These are phyloP conservation scores for Xestia xanthographa DNA, from an alignment of 2,888 invertebrate species.

Conservation along the genomic window DNA sequence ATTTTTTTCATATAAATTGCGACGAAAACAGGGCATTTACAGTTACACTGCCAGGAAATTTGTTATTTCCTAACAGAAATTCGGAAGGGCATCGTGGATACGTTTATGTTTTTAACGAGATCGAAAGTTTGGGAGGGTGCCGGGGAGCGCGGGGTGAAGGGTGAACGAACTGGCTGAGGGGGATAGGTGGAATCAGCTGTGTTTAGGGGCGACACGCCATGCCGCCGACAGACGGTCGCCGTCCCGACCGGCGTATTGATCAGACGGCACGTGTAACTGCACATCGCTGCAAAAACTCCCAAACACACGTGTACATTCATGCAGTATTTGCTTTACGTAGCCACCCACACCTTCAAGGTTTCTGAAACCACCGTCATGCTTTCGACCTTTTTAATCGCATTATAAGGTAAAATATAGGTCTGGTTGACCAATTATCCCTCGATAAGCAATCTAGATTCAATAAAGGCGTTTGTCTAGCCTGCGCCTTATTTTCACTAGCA, in stretches of 20 bases:
- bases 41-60: conserved; percentile 44
- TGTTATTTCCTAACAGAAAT: conserved; percentile 64
- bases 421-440: conserved; percentile 60
- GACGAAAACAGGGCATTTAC: conserved; percentile 7
- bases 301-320: conserved; percentile 23
- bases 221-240: conserved; percentile 86
- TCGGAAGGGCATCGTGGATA: conserved; percentile 65
- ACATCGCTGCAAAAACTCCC: conserved; percentile 74
- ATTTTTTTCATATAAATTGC: conserved; percentile 48
- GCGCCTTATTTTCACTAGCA: conserved; percentile 50
- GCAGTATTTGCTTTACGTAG: conserved; percentile 44
- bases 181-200: conserved; percentile 88
- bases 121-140: conserved; percentile 80
- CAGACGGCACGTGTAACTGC: conserved; percentile 82
- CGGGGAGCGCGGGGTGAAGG: conserved; percentile 77
- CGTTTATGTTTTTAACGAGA: conserved; percentile 73
- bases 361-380: conserved; percentile 47
- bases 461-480: conserved; percentile 57
- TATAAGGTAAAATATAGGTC: conserved; percentile 57
- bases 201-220: conserved; percentile 87
- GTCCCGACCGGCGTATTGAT: conserved; percentile 88
- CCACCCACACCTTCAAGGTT: conserved; percentile 48
- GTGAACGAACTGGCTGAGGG: conserved; percentile 83
- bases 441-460: conserved; percentile 62
- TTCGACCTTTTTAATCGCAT: conserved; percentile 66